Conservation (phyloP, 2,113 vertebrate genomes). For the Lichenostomus cassidix region DNA sequence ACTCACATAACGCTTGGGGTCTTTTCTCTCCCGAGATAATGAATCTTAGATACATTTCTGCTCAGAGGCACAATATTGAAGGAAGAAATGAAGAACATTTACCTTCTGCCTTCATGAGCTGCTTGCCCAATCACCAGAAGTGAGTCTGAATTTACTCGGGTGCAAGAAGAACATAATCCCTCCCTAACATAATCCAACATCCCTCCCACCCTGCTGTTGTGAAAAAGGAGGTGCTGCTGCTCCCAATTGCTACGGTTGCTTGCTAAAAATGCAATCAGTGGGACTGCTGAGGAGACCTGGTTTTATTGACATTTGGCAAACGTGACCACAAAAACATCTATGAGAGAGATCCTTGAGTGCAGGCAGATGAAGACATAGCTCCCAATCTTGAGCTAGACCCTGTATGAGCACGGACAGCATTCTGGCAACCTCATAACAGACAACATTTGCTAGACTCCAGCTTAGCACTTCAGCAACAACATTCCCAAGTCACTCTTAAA, state of each 20-base stretch:
- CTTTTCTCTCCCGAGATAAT: not conserved
- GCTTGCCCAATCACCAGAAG: not conserved
- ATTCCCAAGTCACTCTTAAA: not conserved
- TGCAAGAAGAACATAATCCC: not conserved
- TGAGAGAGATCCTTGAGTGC: accelerated
- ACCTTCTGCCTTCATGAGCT: not conserved
- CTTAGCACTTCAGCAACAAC: not conserved
- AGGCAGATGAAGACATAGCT: not conserved
- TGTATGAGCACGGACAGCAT: not conserved
- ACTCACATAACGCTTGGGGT: accelerated
- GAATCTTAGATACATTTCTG: not conserved
- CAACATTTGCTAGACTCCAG: not conserved
- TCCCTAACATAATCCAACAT: not conserved
- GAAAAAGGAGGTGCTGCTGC: not conserved
- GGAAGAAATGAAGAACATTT: not conserved
- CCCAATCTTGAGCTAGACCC: not conserved
- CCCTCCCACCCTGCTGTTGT: not conserved
- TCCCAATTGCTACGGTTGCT: not conserved
- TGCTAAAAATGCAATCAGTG: not conserved
- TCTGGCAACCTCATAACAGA: not conserved
- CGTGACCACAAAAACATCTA: accelerated
- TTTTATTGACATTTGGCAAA: not conserved
- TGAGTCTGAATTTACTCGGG: not conserved
- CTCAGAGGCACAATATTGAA: not conserved
- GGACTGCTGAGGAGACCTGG: not conserved